Evolutionary conservation across 2,797 vertebrate genomes (phyloP).

Genomic region (Anableps anableps): DNA sequence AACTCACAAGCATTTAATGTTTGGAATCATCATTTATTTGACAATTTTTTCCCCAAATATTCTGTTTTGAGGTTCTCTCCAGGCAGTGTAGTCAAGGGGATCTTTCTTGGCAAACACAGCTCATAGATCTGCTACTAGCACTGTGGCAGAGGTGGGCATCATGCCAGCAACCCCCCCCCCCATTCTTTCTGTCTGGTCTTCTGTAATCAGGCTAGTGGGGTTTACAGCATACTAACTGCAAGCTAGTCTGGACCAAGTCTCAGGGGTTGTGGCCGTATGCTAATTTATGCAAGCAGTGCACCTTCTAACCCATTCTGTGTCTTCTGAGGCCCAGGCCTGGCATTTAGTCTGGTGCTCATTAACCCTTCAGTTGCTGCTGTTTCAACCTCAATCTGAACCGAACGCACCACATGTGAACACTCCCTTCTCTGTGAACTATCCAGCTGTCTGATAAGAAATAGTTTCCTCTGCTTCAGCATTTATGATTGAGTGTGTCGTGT

Average conservation of each 20-base stretch:
- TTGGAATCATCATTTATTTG: slow-evolving; percentile 35
- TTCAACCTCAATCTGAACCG: slow-evolving; percentile 10
- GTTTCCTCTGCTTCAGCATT: slow-evolving; percentile 28
- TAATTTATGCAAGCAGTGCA: slow-evolving; percentile 78
- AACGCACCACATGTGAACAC: neutral
- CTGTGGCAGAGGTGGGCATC: slow-evolving; percentile 68
- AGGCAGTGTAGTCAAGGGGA: slow-evolving; percentile 40
- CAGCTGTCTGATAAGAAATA: slow-evolving; percentile 34
- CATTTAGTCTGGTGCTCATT: slow-evolving; percentile 70
- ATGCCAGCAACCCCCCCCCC: slow-evolving; percentile 53
- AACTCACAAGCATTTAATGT: slow-evolving; percentile 27
- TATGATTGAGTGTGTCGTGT: slow-evolving; percentile 27
- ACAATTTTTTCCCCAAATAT: slow-evolving; percentile 35
- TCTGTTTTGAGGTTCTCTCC: slow-evolving; percentile 31
- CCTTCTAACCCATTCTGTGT: slow-evolving; percentile 51
- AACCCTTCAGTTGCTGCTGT: slow-evolving; percentile 58
- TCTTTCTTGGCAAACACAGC: slow-evolving; percentile 59
- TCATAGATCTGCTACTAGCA: slow-evolving; percentile 67
- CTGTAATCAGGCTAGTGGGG: slow-evolving; percentile 75
- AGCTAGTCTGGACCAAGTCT: slow-evolving; percentile 67
- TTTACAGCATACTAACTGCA: slow-evolving; percentile 80
- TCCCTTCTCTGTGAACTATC: slow-evolving; percentile 20
- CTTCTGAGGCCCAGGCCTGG: slow-evolving; percentile 62
- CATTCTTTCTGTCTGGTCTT: slow-evolving; percentile 68
- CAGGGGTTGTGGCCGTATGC: slow-evolving; percentile 70